Conservation (phyloP, 2,888 invertebrate species). For the Osmoderma eremita region DNA sequence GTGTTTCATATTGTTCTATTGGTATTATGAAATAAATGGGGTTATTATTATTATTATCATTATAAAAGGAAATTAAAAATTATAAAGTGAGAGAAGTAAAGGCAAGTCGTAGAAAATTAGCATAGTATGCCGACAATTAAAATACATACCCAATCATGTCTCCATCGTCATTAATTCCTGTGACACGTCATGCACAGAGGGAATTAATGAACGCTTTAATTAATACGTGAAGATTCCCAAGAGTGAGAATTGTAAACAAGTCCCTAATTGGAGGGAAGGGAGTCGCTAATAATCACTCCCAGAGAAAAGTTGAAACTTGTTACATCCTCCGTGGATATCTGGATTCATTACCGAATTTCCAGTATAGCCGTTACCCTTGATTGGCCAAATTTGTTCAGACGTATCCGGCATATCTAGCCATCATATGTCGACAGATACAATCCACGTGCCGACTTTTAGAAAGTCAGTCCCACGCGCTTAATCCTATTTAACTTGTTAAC, state of each 20-base stretch:
- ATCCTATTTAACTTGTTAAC: conserved; percentile 39
- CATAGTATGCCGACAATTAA: too few relatives aligned
- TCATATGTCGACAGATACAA: neutral
- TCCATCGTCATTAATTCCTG: conserved; percentile 15
- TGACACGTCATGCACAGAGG: conserved; percentile 23
- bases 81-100: too few relatives aligned
- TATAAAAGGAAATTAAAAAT: too few relatives aligned
- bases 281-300: conserved; percentile 12
- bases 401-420: conserved; percentile 27
- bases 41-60: too few relatives aligned
- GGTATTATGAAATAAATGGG: too few relatives aligned
- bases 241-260: conserved; percentile 25
- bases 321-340: conserved; percentile 38
- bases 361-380: conserved; percentile 41
- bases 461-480: conserved; percentile 6
- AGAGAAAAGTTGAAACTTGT: conserved; percentile 37
- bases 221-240: conserved; percentile 12
- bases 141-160: neutral
- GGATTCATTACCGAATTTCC: conserved; percentile 40
- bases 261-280: conserved; percentile 12
- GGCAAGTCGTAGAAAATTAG: too few relatives aligned
- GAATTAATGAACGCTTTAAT: conserved; percentile 37
- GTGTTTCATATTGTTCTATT: too few relatives aligned
- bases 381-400: conserved; percentile 44
- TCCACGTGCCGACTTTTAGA: neutral